Evolutionary conservation across 2,797 vertebrate species (phyloP).

Genomic region (Balearica regulorum): DNA sequence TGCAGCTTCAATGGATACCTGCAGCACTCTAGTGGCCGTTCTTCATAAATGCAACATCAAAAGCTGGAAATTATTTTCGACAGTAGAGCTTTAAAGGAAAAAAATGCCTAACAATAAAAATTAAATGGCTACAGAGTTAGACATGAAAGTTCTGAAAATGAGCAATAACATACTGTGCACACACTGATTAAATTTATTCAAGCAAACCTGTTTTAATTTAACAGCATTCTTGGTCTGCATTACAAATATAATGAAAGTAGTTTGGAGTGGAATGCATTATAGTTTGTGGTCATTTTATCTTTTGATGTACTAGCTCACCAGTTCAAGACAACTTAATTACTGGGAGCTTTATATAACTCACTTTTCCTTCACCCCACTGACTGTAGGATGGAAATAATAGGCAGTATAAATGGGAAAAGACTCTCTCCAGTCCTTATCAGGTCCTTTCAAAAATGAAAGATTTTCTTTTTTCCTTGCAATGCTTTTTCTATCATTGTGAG

Average conservation of each 20-base stretch:
- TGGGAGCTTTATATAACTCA: background rate
- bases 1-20: conserved; percentile 64
- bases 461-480: background rate
- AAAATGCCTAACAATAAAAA: background rate
- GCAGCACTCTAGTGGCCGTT: conserved; percentile 83
- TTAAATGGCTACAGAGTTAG: background rate
- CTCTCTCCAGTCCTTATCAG: background rate
- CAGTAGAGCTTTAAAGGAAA: background rate
- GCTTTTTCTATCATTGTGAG: background rate
- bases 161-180: background rate
- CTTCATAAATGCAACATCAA: conserved; percentile 67
- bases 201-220: conserved; percentile 18
- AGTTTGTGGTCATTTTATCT: background rate
- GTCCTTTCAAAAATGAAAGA: background rate
- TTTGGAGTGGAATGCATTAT: background rate
- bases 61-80: background rate
- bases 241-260: background rate
- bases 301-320: background rate
- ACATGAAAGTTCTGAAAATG: background rate
- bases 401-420: background rate
- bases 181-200: conserved; percentile 17
- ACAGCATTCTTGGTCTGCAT: background rate
- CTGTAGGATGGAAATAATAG: background rate
- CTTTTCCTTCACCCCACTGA: background rate
- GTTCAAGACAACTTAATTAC: conserved; percentile 14